A percentile compares a stretch with the other conserved stretches of the same genome.
phyloP scores from a whole-genome alignment of 2,113 vertebrate genomes.

The Neoarius graeffei region DNA sequence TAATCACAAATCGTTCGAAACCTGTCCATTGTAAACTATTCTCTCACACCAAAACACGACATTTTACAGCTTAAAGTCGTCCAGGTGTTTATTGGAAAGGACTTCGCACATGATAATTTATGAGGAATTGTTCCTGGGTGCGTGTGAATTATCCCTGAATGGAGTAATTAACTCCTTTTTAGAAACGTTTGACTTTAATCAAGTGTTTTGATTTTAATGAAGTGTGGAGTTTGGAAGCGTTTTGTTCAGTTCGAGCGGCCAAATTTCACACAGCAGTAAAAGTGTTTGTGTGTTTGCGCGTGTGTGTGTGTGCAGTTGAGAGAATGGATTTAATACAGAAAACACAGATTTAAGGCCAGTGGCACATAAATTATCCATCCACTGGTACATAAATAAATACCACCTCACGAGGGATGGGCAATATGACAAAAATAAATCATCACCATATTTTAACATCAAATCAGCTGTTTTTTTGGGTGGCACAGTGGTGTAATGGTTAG shows the following conservation, averaged over 20 bases:
- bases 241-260: background rate
- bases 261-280: background rate
- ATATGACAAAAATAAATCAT: background rate
- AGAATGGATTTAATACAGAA: background rate
- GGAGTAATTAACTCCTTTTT: constrained; percentile 8
- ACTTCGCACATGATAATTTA: constrained; percentile 13
- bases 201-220: constrained; percentile 3
- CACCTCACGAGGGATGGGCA: background rate
- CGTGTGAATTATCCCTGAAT: constrained; percentile 19
- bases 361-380: background rate
- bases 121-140: constrained; percentile 20
- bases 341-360: background rate
- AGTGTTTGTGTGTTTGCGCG: background rate
- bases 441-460: too few species aligned
- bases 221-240: background rate
- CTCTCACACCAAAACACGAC: background rate
- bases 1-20: background rate
- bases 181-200: constrained; percentile 3
- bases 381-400: background rate
- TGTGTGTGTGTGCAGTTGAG: background rate
- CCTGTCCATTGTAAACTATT: background rate
- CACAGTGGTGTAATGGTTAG: too few species aligned
- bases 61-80: background rate
- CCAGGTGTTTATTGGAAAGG: background rate
- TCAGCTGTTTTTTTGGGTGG: too few species aligned